Conservation (phyloP, 2,797 vertebrate species). For the Corythornis leucogaster region DNA sequence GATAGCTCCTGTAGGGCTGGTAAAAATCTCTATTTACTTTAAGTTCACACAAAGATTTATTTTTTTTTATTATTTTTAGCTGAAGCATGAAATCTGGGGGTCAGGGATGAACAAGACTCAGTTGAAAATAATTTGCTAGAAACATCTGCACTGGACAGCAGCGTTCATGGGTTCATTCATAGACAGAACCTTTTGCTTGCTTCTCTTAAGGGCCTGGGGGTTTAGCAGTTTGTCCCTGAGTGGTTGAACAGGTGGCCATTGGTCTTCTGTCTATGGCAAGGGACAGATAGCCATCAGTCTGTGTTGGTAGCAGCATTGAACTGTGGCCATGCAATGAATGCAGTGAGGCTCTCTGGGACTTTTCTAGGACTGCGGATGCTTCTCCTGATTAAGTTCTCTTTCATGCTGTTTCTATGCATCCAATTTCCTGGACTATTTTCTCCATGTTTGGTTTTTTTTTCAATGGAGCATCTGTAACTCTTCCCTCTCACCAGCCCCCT, state of each 20-base stretch:
- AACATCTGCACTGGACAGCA: background rate
- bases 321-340: background rate
- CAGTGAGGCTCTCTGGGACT: background rate
- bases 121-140: background rate
- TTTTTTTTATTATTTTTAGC: background rate
- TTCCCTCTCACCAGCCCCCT: background rate
- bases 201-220: background rate
- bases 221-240: background rate
- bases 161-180: background rate
- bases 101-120: background rate
- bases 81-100: background rate
- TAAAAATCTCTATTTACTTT: constrained; percentile 2
- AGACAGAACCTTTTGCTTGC: background rate
- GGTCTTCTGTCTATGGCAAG: background rate
- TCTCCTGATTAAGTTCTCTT: background rate
- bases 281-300: background rate
- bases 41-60: background rate
- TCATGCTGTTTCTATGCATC: background rate
- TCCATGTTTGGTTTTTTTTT: background rate
- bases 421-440: background rate
- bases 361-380: background rate
- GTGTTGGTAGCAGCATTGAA: background rate
- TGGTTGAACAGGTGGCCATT: accelerated
- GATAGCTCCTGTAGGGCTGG: background rate
- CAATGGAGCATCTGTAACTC: background rate